Conservation (phyloP, 2,888 invertebrate genomes). For the Mesorhabditis spiculigera region DNA sequence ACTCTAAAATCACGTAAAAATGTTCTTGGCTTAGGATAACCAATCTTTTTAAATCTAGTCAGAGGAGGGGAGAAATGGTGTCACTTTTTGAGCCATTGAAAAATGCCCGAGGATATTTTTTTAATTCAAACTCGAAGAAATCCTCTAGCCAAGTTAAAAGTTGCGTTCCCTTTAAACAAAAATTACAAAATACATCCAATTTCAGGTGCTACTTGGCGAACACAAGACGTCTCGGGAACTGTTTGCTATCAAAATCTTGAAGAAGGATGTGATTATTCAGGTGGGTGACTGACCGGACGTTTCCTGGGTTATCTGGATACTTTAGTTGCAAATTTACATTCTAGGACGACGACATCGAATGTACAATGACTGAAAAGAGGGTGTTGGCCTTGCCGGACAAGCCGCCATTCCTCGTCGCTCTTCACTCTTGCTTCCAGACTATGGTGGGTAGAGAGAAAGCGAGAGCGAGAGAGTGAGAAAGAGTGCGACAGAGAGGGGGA, state of each 20-base stretch:
- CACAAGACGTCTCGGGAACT: slow-evolving; percentile 94
- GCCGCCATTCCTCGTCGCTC: slow-evolving; percentile 96
- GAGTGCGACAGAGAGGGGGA: no score
- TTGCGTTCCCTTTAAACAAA: no score
- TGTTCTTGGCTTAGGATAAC: no score
- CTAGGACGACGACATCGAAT: slow-evolving; percentile 97
- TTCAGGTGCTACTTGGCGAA: slow-evolving; percentile 91
- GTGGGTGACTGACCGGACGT: not conserved
- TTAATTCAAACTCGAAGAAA: no score
- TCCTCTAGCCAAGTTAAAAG: no score
- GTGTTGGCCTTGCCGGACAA: slow-evolving; percentile 78
- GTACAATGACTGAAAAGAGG: slow-evolving; percentile 97
- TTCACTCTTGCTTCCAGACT: slow-evolving; percentile 99
- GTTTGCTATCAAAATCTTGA: slow-evolving; percentile 97
- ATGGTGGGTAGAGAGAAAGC: slow-evolving; percentile 70
- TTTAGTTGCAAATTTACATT: slow-evolving; percentile 28
- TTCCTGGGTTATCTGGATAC: not conserved
- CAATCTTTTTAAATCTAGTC: no score
- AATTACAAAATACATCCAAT: not conserved
- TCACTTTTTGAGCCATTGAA: no score
- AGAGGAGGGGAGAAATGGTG: no score
- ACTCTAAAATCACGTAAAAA: no score
- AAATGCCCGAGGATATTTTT: no score
- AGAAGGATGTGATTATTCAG: slow-evolving; percentile 97
- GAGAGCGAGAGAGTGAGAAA: no score